Conservation (phyloP, 2,113 vertebrate genomes). For the Xenopus borealis region DNA sequence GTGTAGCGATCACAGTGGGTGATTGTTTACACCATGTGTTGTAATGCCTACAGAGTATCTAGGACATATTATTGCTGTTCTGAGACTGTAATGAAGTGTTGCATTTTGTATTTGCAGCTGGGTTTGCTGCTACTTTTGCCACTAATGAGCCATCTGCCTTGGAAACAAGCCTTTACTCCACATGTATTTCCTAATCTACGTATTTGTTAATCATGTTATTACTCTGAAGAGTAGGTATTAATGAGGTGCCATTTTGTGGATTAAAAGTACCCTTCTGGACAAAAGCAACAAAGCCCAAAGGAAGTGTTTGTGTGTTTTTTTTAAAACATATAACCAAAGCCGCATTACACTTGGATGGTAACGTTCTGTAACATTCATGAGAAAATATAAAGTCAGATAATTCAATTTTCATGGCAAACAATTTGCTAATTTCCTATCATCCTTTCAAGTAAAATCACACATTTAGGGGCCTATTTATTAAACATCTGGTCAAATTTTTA, state of each 20-base stretch:
- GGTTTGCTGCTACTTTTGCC: not conserved
- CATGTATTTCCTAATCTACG: constrained; percentile 7
- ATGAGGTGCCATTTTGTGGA: not conserved
- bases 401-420: too few species aligned
- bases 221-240: constrained; percentile 22
- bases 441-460: too few species aligned
- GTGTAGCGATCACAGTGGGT: not conserved
- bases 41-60: not conserved
- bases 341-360: too few species aligned
- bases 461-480: too few species aligned
- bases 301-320: too few species aligned
- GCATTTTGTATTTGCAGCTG: not conserved
- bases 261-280: too few species aligned
- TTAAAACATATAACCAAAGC: too few species aligned
- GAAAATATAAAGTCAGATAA: too few species aligned
- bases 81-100: not conserved
- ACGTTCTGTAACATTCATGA: too few species aligned
- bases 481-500: too few species aligned
- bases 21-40: not conserved
- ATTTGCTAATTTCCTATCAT: too few species aligned
- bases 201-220: constrained; percentile 17
- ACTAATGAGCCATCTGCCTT: constrained; percentile 20
- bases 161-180: constrained; percentile 11
- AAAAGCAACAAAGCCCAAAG: too few species aligned
- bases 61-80: not conserved